phyloP scores from a whole-genome alignment of 2,797 vertebrate species.

The Coccyzus lansbergi region DNA sequence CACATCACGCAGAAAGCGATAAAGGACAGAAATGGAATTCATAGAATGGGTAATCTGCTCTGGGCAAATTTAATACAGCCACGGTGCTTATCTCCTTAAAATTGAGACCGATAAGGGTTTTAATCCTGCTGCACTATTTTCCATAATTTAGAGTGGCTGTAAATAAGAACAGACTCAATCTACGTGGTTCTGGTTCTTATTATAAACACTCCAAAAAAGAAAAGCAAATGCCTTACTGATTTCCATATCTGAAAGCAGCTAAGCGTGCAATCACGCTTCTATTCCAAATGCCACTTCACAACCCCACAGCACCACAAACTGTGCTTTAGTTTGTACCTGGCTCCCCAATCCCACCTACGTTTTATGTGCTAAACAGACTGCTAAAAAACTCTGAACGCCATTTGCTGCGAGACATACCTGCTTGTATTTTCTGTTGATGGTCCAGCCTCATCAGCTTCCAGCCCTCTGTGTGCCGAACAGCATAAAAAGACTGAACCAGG shows the following conservation, averaged over 20 bases:
- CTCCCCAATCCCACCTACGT: neutral
- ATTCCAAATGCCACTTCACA: constrained; percentile 16
- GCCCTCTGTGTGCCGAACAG: constrained; percentile 91
- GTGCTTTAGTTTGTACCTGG: constrained; percentile 23
- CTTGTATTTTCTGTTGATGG: constrained; percentile 87
- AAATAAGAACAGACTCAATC: constrained; percentile 38
- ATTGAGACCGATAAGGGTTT: constrained; percentile 51
- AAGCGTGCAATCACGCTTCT: constrained; percentile 40
- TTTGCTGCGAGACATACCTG: constrained; percentile 81
- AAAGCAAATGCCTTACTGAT: constrained; percentile 23
- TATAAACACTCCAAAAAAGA: neutral
- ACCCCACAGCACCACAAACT: constrained; percentile 25
- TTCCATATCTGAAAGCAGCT: constrained; percentile 40
- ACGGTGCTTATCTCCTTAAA: constrained; percentile 50
- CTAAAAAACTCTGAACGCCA: neutral
- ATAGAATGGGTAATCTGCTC: constrained; percentile 3
- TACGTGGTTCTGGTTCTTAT: constrained; percentile 4
- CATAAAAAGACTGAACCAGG: constrained; percentile 93
- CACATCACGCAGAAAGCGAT: neutral
- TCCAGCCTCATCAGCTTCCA: constrained; percentile 88
- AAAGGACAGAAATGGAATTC: constrained; percentile 19
- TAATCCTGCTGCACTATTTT: constrained; percentile 62
- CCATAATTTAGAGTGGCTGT: constrained; percentile 41
- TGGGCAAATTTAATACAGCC: constrained; percentile 43
- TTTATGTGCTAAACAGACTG: constrained; percentile 32